Percentiles rank a stretch among this genome's conserved stretches.
phyloP scores from a whole-genome alignment of 2,888 invertebrate species.

The Phrixothrix hirtus region DNA sequence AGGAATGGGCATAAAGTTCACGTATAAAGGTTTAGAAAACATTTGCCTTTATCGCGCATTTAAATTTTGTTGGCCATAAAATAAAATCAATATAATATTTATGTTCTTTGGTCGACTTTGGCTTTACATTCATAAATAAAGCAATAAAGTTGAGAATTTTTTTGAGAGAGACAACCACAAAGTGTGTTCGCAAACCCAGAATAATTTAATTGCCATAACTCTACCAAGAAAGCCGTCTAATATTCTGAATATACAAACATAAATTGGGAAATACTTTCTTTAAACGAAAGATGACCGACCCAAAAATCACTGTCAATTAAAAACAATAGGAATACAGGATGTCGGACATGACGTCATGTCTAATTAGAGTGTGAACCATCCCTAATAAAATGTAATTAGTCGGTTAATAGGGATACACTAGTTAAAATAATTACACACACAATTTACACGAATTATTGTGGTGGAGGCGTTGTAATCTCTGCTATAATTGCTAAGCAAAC shows the following conservation, averaged over 20 bases:
- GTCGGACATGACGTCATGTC: constrained; percentile 54
- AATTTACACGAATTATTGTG: constrained; percentile 54
- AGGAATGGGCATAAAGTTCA: constrained; percentile 14
- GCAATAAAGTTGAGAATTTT: constrained; percentile 26
- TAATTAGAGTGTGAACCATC: constrained; percentile 56
- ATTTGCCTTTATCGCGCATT: constrained; percentile 26
- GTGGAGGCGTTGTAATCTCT: constrained; percentile 47
- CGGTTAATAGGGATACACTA: constrained; percentile 58
- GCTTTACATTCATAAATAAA: constrained; percentile 29
- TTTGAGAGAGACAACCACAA: constrained; percentile 23
- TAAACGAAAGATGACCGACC: constrained; percentile 10
- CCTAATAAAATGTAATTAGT: constrained; percentile 57
- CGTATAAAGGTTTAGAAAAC: constrained; percentile 19
- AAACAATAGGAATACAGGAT: constrained; percentile 48
- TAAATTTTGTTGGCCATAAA: constrained; percentile 28
- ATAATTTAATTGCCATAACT: constrained; percentile 27
- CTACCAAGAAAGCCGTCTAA: constrained; percentile 17
- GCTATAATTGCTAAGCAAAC: constrained; percentile 31
- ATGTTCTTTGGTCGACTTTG: constrained; percentile 25
- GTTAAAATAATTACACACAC: constrained; percentile 56
- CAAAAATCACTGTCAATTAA: constrained; percentile 48
- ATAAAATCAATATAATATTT: constrained; percentile 31
- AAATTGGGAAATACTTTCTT: not conserved
- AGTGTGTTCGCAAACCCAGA: constrained; percentile 23
- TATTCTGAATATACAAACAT: constrained; percentile 13